These are phyloP conservation scores for Prinia subflava DNA, from an alignment of 2,113 vertebrate genomes.

Conservation along the genomic window DNA sequence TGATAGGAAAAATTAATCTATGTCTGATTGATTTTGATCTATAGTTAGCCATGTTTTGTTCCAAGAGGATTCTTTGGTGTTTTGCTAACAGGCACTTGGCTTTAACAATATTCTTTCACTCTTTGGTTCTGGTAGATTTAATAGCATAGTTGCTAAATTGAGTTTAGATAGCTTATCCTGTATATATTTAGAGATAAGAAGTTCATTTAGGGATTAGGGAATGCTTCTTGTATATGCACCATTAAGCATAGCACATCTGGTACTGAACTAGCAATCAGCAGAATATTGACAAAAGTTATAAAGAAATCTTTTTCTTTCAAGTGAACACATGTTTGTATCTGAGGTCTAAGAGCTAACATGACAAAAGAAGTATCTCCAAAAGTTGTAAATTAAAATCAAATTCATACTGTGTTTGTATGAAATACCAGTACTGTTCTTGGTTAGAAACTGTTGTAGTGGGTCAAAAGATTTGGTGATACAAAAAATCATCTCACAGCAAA, in stretches of 20 bases:
- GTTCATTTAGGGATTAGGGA: conserved; percentile 82
- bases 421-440: not conserved
- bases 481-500: not conserved
- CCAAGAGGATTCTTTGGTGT: not conserved
- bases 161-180: conserved; percentile 74
- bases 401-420: not conserved
- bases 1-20: not conserved
- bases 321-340: not conserved
- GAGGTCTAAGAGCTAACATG: conserved; percentile 2
- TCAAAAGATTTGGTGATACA: not conserved
- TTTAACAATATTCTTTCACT: conserved; percentile 42
- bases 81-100: conserved; percentile 24
- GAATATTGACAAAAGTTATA: conserved; percentile 80
- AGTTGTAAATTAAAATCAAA: not conserved
- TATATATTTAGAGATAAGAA: conserved; percentile 80
- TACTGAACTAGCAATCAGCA: conserved; percentile 74
- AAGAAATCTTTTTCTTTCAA: conserved; percentile 71
- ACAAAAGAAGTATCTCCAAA: not conserved
- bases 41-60: not conserved
- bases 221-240: conserved; percentile 78
- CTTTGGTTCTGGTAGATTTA: conserved; percentile 60
- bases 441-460: not conserved
- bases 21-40: conserved; percentile 29
- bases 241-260: conserved; percentile 80
- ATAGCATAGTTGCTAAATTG: conserved; percentile 69